Evolutionary conservation across 1,140 invertebrate genomes (phyloP).

Genomic region (Procambarus virginalis): DNA sequence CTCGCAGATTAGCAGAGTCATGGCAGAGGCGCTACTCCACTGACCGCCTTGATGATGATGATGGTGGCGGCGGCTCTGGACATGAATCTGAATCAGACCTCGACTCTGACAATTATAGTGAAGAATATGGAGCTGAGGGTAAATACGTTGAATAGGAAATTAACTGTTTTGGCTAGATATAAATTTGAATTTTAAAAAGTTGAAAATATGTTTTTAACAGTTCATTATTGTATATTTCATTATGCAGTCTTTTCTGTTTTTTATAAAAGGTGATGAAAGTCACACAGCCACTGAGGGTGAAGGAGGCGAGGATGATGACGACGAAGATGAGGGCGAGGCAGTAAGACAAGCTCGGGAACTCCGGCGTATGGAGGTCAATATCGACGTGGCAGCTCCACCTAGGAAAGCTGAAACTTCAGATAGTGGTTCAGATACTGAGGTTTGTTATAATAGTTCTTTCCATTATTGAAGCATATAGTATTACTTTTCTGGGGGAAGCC

Average conservation of each 20-base stretch:
- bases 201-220: too few relatives aligned
- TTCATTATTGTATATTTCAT: too few relatives aligned
- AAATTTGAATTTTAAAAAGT: too few relatives aligned
- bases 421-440: slow-evolving; percentile 85
- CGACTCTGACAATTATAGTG: slow-evolving; percentile 78
- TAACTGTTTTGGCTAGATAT: too few relatives aligned
- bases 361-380: slow-evolving; percentile 81
- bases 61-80: slow-evolving; percentile 70
- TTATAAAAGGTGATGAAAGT: slow-evolving; percentile 79
- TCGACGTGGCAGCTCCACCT: slow-evolving; percentile 78
- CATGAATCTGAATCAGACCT: slow-evolving; percentile 76
- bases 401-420: slow-evolving; percentile 76
- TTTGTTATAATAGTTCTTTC: slow-evolving; percentile 72
- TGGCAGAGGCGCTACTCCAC: slow-evolving; percentile 79
- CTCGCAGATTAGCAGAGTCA: slow-evolving; percentile 79
- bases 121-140: slow-evolving; percentile 81
- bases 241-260: neutral
- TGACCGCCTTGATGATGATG: slow-evolving; percentile 74
- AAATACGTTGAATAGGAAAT: slow-evolving; percentile 50
- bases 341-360: slow-evolving; percentile 80
- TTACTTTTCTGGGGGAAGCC: too few relatives aligned
- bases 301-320: slow-evolving; percentile 68
- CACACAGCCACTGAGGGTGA: slow-evolving; percentile 84
- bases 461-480: too few relatives aligned
- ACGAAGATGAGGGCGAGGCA: slow-evolving; percentile 75